These are phyloP conservation scores for Drosophila asahinai DNA, from an alignment of 1,140 invertebrate species.

Conservation along the genomic window DNA sequence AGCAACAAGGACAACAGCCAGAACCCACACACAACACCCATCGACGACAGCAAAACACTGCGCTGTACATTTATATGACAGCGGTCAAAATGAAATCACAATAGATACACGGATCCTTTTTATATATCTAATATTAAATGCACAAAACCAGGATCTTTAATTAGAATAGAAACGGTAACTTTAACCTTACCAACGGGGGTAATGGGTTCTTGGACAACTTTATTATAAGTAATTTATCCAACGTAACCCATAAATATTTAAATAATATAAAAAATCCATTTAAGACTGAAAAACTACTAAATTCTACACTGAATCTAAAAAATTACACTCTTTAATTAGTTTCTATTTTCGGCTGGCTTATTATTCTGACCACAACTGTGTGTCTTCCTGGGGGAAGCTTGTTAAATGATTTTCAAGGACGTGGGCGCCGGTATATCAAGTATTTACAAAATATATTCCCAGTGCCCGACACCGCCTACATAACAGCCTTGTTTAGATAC, in stretches of 20 bases:
- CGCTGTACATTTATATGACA: slow-evolving; percentile 19
- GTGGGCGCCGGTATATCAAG: slow-evolving; percentile 63
- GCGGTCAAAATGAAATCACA: slow-evolving; percentile 12
- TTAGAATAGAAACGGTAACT: not conserved
- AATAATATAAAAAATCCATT: not conserved
- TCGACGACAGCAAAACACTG: slow-evolving; percentile 6
- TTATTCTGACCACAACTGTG: slow-evolving; percentile 22
- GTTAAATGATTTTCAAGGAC: slow-evolving; percentile 73
- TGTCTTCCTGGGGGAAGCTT: slow-evolving; percentile 14
- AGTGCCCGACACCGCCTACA: slow-evolving; percentile 34
- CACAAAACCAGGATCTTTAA: not conserved
- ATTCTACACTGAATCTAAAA: too few species aligned
- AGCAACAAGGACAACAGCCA: slow-evolving; percentile 40
- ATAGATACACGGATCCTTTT: not conserved
- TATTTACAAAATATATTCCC: slow-evolving; percentile 64
- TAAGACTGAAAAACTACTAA: too few species aligned
- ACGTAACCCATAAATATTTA: too few species aligned
- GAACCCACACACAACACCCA: slow-evolving; percentile 23
- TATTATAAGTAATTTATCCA: too few species aligned
- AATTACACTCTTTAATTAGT: too few species aligned
- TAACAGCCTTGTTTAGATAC: slow-evolving; percentile 18
- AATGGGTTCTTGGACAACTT: too few species aligned
- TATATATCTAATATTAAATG: not conserved
- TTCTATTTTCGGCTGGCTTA: not conserved
- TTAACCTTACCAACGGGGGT: too few species aligned